Conservation (phyloP, 2,797 vertebrate species). For the Gymnothorax javanicus region DNA sequence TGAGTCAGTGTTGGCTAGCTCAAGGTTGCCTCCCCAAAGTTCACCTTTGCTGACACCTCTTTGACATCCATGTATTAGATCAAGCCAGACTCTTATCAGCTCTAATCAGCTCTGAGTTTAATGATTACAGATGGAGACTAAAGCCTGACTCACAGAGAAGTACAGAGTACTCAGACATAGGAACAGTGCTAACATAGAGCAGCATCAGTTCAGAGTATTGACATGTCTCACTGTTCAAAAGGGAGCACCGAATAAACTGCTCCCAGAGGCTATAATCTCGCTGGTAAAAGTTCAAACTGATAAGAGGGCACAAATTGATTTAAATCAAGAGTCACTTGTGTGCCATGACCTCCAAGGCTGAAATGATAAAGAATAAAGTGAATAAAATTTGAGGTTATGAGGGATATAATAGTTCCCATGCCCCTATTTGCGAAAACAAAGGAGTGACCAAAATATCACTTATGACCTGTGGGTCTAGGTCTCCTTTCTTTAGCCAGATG, state of each 20-base stretch:
- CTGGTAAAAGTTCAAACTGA: slow-evolving; percentile 29
- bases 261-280: not conserved
- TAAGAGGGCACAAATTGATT: slow-evolving; percentile 41
- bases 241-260: slow-evolving; percentile 17
- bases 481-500: not conserved
- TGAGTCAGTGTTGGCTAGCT: not conserved
- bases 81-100: slow-evolving; percentile 29
- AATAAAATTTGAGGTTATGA: not conserved
- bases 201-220: slow-evolving; percentile 31
- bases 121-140: slow-evolving; percentile 29
- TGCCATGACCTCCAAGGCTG: slow-evolving; percentile 19
- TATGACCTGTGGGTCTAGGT: not conserved
- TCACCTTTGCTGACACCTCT: slow-evolving; percentile 25
- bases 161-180: slow-evolving; percentile 23
- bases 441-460: slow-evolving; percentile 51
- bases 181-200: not conserved
- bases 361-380: not conserved
- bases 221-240: not conserved
- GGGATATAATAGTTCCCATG: not conserved
- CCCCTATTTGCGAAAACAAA: slow-evolving; percentile 50
- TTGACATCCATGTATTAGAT: slow-evolving; percentile 32
- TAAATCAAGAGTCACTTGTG: slow-evolving; percentile 37
- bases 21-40: not conserved
- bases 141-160: not conserved
- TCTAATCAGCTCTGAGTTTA: slow-evolving; percentile 38